phyloP scores from a whole-genome alignment of 2,113 vertebrate genomes.

The Bothrops jararaca region DNA sequence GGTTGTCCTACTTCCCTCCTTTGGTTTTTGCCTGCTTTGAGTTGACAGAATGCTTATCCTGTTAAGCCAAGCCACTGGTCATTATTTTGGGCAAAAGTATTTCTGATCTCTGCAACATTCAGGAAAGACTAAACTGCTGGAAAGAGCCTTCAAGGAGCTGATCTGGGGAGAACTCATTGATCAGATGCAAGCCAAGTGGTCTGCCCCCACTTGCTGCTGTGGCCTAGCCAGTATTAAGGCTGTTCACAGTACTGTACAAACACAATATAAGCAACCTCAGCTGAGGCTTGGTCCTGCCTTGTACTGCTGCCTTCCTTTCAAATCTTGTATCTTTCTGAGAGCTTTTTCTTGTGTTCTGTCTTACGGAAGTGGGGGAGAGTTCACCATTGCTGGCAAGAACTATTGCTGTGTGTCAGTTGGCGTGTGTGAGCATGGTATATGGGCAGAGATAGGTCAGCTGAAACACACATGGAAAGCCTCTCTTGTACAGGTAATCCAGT shows the following conservation, averaged over 20 bases:
- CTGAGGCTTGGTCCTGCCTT: neutral
- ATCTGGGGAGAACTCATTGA: neutral
- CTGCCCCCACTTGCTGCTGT: neutral
- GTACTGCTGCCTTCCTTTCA: too few species aligned
- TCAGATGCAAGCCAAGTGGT: neutral
- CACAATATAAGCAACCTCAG: too few species aligned
- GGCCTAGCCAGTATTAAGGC: neutral
- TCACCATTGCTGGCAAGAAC: neutral
- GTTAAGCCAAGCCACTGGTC: neutral
- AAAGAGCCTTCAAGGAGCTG: neutral
- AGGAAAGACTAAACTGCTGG: neutral
- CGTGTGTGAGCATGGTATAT: neutral
- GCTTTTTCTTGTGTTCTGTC: neutral
- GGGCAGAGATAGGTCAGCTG: neutral
- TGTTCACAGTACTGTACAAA: neutral
- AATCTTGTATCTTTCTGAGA: neutral
- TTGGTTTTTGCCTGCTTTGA: neutral
- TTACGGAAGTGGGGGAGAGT: constrained; percentile 5
- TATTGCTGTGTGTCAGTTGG: neutral
- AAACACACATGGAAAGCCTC: constrained; percentile 1
- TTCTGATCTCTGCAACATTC: neutral
- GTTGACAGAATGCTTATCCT: neutral
- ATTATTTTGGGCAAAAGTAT: neutral
- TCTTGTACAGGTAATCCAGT: too few species aligned
- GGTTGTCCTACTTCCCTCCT: neutral